Base-by-base conservation (phyloP, 2,797 vertebrate genomes). In the Bovichtus diacanthus region DNA sequence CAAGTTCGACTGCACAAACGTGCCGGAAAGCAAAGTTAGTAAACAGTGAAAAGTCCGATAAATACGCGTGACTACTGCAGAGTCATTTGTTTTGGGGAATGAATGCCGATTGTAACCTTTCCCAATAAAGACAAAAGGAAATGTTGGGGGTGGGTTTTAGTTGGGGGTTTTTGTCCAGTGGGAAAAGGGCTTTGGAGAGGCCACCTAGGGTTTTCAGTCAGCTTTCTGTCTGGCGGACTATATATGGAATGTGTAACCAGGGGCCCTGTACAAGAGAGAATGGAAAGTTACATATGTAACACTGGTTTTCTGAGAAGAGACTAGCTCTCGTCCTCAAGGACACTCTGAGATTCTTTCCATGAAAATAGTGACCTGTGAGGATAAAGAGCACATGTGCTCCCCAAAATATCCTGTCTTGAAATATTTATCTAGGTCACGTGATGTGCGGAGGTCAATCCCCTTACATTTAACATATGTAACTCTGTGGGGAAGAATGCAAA, bases 201-300 rank as follows among this genome's bases (percentile, higher is more conserved):
- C n/a, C n/a, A 34, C 31, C 31, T 34, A 34, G 31, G 31, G 7
- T 7, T 34, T 6, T 34, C 7, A 9, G 8, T 34, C 7, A 9
- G 31, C 34, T n/a, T n/a, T n/a, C n/a, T n/a, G n/a, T n/a, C n/a
- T n/a, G n/a, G n/a, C n/a, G 31, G 31, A 46, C 61, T 61, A 66
- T 34, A 41, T 61, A 47, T 44, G 12, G 49, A 56, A 49, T 19
- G 54, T 67, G 27, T 43, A 27, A 71, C 62, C 25, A 19, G 34
- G 56, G 36, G 12, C 18, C 31, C 27, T 12, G 16, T 25, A 56
- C 43, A 58, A 41, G n/a, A 18, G 55, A 49, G 11, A 49, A 19
- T 0, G 10, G 41, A 56, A 44, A 34, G 56, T 62, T 56, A 55
- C 11, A 55, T 49, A 54, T 38, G 31, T 50, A 55, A 38, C 19